phyloP scores from a whole-genome alignment of 2,888 invertebrate species.

The Caenorhabditis panamensis region DNA sequence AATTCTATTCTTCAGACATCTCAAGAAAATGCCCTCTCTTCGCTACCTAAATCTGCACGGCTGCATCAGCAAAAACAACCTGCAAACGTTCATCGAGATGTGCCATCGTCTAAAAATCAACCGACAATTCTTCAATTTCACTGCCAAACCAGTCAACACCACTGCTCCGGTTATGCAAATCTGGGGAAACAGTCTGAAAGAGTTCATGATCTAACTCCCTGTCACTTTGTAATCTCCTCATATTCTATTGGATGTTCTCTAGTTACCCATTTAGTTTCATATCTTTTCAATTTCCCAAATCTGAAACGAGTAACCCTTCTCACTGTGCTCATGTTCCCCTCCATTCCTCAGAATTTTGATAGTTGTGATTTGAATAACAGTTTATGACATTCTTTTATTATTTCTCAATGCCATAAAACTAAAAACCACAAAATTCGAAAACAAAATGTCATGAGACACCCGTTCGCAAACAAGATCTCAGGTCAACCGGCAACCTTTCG shows the following conservation, averaged over 20 bases:
- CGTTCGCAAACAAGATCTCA: neutral
- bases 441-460: neutral
- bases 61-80: conserved; percentile 28
- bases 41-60: conserved; percentile 46
- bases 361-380: too few species aligned
- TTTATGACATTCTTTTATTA: neutral
- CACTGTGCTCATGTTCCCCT: neutral
- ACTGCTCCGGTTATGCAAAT: neutral
- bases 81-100: conserved; percentile 27
- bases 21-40: conserved; percentile 15
- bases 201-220: neutral
- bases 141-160: conserved; percentile 37
- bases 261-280: neutral
- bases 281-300: neutral
- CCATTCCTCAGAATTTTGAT: too few species aligned
- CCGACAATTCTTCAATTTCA: conserved; percentile 40
- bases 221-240: conserved; percentile 18
- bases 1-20: conserved; percentile 26
- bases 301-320: neutral
- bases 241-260: neutral
- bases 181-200: conserved; percentile 35
- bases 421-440: too few species aligned
- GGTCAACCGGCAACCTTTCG: neutral
- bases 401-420: too few species aligned
- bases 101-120: conserved; percentile 27